Base-by-base conservation (phyloP, 2,888 invertebrate genomes). In the Apotomis capreana region DNA sequence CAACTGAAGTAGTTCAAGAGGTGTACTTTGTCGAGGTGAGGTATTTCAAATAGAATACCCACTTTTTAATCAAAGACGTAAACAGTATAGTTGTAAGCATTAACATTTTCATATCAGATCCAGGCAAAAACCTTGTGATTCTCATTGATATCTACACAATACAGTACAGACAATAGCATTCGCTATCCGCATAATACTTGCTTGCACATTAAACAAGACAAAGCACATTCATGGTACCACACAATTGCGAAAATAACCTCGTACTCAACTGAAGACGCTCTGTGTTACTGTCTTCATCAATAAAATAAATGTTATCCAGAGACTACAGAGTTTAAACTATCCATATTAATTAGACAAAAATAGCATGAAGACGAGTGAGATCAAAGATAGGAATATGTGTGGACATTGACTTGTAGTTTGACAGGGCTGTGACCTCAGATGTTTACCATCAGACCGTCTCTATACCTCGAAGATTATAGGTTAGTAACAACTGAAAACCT, bases 331-430 rank as follows among this genome's bases (percentile, higher is more conserved):
- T 60, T 59, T 54, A 55, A 3, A 61, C 55, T 58, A 46, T 37
- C 60, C 49, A 40, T 65, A 67, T 65, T 65, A 70, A 70, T 67
- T 68, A 36, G 40, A 57, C 67, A 67, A 57, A 71, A 71, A 68
- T 68, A 71, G 70, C 60, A 51, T 37, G 26, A 13, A 54, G 58
- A 46, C 62, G 13, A 58, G 46, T 55, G 44, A 69, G 69, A 73
- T 55, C 69, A 64, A 73, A 64, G 73, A 60, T 64, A 44, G 59
- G 37, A 58, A 60, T 65, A 60, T 49, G 61, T 54, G 37, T 54
- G 60, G 57, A 64, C 68, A 58, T 71, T 72, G 72, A 62, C 60
- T 64, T 36, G 65, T 3, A 26, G 59, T 65, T 54, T 65, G 60
- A 70, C 70, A 70, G 68, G 46, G 36, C 60, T 54, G 54, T 37